Base-by-base conservation (phyloP, 1,140 invertebrate genomes). In the Amyelois transitella region DNA sequence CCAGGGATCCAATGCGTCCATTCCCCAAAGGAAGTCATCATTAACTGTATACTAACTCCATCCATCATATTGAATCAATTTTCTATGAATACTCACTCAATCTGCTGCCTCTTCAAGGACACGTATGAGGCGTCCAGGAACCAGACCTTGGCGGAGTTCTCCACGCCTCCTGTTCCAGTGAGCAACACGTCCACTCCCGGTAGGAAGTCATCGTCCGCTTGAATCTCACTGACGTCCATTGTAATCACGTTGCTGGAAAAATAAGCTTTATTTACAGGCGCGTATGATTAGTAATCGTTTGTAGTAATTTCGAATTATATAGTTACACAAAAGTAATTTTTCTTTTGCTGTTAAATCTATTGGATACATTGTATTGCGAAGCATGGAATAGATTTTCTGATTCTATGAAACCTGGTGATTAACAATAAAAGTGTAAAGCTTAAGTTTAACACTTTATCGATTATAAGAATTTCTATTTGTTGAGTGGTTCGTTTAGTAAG, bases 101-200 rank as follows among this genome's bases (percentile, higher is more conserved):
- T 77, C 25, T 62, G 75, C 38, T 79, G 72, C 1, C 75, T 74
- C 18, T 64, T 72, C 43, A 74, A 69, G 10, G 79, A 67, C 6
- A 84, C 69, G 19, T 75, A 87, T 0, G 75, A 66, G 0, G 80
- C 65, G n/a, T 87, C 80, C 18, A 87, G 38, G 53, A 76, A 77
- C 81, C 81, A 87, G 0, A 87, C 77, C 57, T 87, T 87, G 20
- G 69, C 76, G 0, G 74, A 71, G 51, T 84, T 76, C 45, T 87
- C 84, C 1, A 69, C 61, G 6, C 53, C 62, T 0, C 75, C 81
- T 0, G 84, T 81, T 6, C 84, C 84, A 0, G 81, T 80, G 0
- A 85, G 56, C 1, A 87, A 66, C 0, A 85, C 80, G 14, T 85
- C 81, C 0, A 70, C 62, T 0, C 81, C 77, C 0, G 81, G 77